Evolutionary conservation across 2,797 vertebrate genomes (phyloP).

Genomic region (Eutrigla gurnardus): DNA sequence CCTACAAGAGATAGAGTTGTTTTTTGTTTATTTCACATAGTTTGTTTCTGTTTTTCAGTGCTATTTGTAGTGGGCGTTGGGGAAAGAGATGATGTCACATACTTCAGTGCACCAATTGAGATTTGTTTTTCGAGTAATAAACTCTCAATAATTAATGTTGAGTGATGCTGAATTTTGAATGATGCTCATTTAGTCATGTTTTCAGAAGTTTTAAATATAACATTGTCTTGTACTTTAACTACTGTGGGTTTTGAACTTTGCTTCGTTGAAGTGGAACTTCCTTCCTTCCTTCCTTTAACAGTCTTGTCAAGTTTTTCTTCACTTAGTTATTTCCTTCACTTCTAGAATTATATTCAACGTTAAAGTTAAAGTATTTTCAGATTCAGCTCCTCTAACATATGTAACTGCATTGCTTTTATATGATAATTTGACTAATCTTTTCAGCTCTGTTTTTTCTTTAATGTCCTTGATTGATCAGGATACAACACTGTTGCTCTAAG

Average conservation of each 20-base stretch:
- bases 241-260: background rate
- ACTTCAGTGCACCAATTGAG: background rate
- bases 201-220: slow-evolving; percentile 1
- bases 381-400: background rate
- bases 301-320: background rate
- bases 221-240: background rate
- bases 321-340: background rate
- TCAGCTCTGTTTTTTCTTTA: background rate
- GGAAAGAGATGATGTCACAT: background rate
- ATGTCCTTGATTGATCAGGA: background rate
- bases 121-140: background rate
- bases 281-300: background rate
- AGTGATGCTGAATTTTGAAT: background rate
- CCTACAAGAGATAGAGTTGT: background rate
- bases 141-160: background rate
- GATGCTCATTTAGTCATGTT: background rate
- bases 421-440: background rate
- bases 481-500: background rate
- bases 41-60: background rate
- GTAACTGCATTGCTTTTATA: background rate
- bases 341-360: background rate
- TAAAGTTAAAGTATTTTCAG: background rate
- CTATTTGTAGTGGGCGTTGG: background rate
- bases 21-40: background rate
- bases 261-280: background rate